These are phyloP conservation scores for Eidolon dupreanum DNA, from an alignment of 2,797 vertebrate genomes.

Conservation along the genomic window DNA sequence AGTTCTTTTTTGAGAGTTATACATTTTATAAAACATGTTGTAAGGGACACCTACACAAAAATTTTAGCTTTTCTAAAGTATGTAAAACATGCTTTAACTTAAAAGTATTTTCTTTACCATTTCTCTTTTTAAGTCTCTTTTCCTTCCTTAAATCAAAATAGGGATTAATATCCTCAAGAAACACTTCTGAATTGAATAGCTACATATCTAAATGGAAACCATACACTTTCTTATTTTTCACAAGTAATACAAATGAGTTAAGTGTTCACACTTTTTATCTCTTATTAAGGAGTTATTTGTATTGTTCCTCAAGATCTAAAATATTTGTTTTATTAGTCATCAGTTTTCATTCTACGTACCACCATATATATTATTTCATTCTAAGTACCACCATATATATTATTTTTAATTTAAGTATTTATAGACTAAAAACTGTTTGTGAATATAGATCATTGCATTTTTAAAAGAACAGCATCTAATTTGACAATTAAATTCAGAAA, in stretches of 20 bases:
- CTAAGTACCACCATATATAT: background rate
- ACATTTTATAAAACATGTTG: background rate
- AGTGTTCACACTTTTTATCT: background rate
- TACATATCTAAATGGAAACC: constrained; percentile 15
- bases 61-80: background rate
- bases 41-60: background rate
- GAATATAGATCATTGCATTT: background rate
- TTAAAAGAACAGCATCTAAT: background rate
- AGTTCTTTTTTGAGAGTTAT: constrained; percentile 7
- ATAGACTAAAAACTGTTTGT: background rate
- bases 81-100: constrained; percentile 7
- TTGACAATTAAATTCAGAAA: background rate
- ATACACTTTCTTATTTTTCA: background rate
- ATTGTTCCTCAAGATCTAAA: constrained; percentile 24
- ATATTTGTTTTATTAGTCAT: background rate
- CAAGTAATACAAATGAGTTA: background rate
- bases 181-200: background rate
- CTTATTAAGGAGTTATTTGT: background rate
- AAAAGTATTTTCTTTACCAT: background rate
- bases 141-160: background rate
- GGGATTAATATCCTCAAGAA: background rate
- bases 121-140: background rate
- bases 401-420: constrained; percentile 17
- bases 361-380: background rate
- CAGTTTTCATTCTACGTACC: constrained; percentile 20